These are phyloP conservation scores for Chrysemys picta DNA, from an alignment of 2,113 vertebrate species.

Conservation along the genomic window DNA sequence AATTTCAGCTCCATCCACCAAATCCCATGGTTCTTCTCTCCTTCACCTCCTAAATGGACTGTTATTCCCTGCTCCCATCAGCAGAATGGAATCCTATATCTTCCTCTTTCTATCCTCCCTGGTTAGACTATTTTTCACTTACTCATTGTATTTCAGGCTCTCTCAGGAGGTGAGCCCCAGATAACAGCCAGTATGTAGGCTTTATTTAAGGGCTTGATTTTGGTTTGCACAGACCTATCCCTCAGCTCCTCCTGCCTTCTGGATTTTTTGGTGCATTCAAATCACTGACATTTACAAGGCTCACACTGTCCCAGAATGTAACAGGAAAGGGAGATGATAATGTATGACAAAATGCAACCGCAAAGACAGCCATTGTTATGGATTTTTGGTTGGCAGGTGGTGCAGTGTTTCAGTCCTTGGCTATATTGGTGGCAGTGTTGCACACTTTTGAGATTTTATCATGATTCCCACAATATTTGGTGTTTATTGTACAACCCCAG, in stretches of 20 bases:
- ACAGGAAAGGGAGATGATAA: background rate
- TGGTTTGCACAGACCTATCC: background rate
- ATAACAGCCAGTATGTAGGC: background rate
- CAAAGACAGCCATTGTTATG: background rate
- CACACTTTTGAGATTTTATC: background rate
- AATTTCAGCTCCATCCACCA: background rate
- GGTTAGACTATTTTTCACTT: background rate
- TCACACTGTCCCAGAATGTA: background rate
- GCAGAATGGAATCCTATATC: background rate
- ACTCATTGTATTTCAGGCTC: background rate
- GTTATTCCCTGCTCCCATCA: background rate
- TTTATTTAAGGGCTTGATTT: background rate
- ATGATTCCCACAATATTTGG: background rate
- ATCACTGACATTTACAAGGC: background rate
- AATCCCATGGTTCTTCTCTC: background rate
- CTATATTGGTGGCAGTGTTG: background rate
- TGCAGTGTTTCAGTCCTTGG: background rate
- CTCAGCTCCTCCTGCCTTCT: background rate
- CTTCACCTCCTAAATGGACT: background rate
- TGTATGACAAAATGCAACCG: background rate
- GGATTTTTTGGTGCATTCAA: background rate
- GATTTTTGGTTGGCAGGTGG: background rate
- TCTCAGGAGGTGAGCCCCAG: background rate
- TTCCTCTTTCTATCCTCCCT: background rate
- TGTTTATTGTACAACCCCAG: background rate